Conservation (phyloP, 2,888 invertebrate genomes). For the Diarsia brunnea region DNA sequence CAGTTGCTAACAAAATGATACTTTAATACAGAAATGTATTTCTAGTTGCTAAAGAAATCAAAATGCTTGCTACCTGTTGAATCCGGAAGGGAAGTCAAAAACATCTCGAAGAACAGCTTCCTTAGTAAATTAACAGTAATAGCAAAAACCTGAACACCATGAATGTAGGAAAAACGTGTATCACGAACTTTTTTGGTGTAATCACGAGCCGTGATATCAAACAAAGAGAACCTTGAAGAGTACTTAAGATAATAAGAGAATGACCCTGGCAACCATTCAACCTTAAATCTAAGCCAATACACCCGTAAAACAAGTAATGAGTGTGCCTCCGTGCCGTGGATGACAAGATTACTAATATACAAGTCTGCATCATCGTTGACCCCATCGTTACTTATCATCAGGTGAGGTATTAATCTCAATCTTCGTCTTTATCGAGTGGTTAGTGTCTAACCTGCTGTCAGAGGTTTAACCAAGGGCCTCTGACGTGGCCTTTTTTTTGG, state of each 20-base stretch:
- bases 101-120: background rate
- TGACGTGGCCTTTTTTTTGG: too few species aligned
- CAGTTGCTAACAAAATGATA: too few species aligned
- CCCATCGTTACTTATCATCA: background rate
- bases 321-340: background rate
- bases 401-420: too few species aligned
- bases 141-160: constrained; percentile 12
- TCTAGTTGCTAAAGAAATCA: too few species aligned
- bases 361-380: background rate
- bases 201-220: constrained; percentile 36
- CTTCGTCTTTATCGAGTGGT: too few species aligned
- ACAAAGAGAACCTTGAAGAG: constrained; percentile 27
- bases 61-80: background rate
- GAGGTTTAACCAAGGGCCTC: too few species aligned
- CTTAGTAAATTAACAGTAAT: background rate
- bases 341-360: background rate
- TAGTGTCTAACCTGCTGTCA: too few species aligned
- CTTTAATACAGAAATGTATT: too few species aligned
- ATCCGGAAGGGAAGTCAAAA: background rate
- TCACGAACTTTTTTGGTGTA: constrained; percentile 23
- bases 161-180: constrained; percentile 25
- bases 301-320: background rate
- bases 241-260: constrained; percentile 7
- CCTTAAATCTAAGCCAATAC: background rate
- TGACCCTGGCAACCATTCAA: background rate